Evolutionary conservation across 2,797 vertebrate genomes (phyloP).

Genomic region (Pipistrellus pygmaeus): DNA sequence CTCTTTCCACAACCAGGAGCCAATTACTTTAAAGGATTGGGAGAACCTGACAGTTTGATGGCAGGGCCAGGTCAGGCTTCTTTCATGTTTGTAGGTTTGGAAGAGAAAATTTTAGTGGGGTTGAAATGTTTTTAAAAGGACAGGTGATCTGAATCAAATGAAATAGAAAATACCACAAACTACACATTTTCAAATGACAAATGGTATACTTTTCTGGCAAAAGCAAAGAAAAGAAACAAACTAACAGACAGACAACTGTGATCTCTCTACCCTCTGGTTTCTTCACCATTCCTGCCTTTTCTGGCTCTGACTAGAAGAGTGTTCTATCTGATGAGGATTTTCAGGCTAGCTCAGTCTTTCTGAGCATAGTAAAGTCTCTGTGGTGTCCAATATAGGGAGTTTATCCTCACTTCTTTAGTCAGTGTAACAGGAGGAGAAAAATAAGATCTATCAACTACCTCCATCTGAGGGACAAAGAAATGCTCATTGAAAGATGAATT

Average conservation of each 20-base stretch:
- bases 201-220: neutral
- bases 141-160: neutral
- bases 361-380: neutral
- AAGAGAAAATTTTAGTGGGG: neutral
- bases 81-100: neutral
- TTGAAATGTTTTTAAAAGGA: neutral
- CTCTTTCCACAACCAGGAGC: neutral
- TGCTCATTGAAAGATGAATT: slow-evolving; percentile 16
- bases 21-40: neutral
- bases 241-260: neutral
- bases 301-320: neutral
- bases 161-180: neutral
- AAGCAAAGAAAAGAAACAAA: neutral
- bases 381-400: neutral
- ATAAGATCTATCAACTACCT: neutral
- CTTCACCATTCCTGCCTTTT: neutral
- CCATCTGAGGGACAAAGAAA: neutral
- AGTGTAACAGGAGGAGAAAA: neutral
- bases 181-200: neutral
- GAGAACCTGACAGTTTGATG: neutral
- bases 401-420: neutral
- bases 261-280: neutral
- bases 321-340: neutral
- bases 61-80: neutral
- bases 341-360: neutral